Evolutionary conservation across 2,113 vertebrate species (phyloP).

Genomic region (Hylia prasina): DNA sequence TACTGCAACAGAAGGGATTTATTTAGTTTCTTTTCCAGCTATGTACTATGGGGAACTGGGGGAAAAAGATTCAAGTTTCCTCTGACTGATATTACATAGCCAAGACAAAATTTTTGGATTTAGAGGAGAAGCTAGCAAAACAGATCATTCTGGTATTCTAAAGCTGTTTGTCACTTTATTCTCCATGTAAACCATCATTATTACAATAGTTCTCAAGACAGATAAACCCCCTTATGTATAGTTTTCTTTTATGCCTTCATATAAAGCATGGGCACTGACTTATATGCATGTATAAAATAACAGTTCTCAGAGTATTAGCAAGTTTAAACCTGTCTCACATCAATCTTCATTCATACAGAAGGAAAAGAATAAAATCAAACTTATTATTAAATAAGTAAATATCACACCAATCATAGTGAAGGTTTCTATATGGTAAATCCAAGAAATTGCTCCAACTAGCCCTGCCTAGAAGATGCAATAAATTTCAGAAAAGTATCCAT

Average conservation of each 20-base stretch:
- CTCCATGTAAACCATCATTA: not conserved
- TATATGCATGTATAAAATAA: not conserved
- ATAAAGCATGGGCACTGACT: not conserved
- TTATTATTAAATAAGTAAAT: not conserved
- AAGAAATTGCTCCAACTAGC: not conserved
- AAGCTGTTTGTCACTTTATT: not conserved
- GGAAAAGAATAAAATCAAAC: not conserved
- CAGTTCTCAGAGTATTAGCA: not conserved
- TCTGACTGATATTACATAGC: not conserved
- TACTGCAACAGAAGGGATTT: not conserved
- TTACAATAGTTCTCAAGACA: not conserved
- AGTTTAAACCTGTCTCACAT: not conserved
- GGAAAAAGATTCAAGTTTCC: not conserved
- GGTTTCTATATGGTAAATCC: not conserved
- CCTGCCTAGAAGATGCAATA: not conserved
- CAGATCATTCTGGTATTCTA: not conserved
- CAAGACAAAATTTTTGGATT: not conserved
- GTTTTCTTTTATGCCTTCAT: not conserved
- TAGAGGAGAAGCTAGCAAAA: not conserved
- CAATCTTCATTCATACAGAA: not conserved
- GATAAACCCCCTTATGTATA: not conserved
- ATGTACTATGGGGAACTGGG: not conserved
- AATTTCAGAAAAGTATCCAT: not conserved
- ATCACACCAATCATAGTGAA: not conserved
- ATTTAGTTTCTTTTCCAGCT: not conserved